These are phyloP conservation scores for Myotis daubentonii DNA, from an alignment of 2,797 vertebrate species.

Conservation along the genomic window DNA sequence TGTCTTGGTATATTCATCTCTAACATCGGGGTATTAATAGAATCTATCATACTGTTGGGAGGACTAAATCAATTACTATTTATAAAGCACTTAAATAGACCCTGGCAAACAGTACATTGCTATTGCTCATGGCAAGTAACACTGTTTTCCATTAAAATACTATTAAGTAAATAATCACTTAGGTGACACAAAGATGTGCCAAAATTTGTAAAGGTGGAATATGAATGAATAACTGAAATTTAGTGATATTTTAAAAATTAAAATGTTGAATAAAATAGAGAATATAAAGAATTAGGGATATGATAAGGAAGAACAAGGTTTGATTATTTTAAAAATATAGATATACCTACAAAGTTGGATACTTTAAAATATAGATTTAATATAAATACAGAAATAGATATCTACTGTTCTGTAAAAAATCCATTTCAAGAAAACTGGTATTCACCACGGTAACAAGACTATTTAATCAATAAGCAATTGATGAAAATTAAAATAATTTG, in stretches of 20 bases:
- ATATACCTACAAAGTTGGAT: background rate
- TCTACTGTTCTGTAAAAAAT: background rate
- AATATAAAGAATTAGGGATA: background rate
- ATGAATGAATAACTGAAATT: conserved; percentile 3
- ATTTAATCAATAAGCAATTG: background rate
- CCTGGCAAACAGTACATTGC: background rate
- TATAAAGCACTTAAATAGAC: background rate
- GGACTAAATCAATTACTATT: conserved; percentile 8
- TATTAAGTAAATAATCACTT: background rate
- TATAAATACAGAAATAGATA: background rate
- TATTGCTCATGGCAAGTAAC: background rate
- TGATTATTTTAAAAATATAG: background rate
- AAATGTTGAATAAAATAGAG: conserved; percentile 32
- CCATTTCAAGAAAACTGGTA: conserved; percentile 27
- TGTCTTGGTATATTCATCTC: background rate
- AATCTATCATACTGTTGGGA: background rate
- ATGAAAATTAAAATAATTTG: conserved; percentile 28
- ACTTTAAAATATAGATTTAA: background rate
- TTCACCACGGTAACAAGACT: conserved; percentile 7
- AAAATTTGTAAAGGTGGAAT: background rate
- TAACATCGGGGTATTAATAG: background rate
- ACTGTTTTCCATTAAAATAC: background rate
- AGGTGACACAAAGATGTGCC: background rate
- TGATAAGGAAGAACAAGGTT: background rate
- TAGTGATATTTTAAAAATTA: background rate